A percentile compares a stretch with the other conserved stretches of the same genome.
phyloP scores from a whole-genome alignment of 1,140 invertebrate species.

The Lucilia cuprina region DNA sequence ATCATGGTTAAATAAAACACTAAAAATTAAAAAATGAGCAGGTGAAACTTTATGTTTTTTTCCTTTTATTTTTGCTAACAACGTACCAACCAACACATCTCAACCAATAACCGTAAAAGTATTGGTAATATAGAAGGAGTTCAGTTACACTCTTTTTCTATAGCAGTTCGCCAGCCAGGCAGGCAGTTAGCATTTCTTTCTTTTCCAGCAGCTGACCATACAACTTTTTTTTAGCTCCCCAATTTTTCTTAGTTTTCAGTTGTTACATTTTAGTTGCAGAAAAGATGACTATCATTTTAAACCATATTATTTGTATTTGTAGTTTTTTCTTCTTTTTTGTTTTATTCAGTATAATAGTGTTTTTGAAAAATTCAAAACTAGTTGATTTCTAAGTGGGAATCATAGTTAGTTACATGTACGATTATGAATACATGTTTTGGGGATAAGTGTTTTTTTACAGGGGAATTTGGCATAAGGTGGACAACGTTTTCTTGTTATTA shows the following conservation, averaged over 20 bases:
- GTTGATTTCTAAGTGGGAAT: not conserved
- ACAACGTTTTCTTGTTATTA: too few species aligned
- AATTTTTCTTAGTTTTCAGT: not conserved
- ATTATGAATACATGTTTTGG: too few species aligned
- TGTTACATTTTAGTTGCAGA: not conserved
- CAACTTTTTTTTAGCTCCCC: not conserved
- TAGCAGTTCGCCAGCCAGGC: not conserved
- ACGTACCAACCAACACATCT: not conserved
- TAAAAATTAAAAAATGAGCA: slow-evolving; percentile 31
- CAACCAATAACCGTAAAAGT: not conserved
- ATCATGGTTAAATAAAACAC: slow-evolving; percentile 28
- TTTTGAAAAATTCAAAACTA: not conserved
- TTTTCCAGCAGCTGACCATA: not conserved
- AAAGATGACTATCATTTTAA: not conserved
- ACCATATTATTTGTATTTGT: not conserved
- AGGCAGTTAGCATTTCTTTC: not conserved
- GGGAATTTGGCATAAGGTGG: too few species aligned
- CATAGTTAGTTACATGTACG: not conserved
- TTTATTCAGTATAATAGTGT: not conserved
- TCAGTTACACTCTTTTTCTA: not conserved
- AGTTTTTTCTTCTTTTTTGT: not conserved
- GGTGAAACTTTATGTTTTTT: slow-evolving; percentile 22
- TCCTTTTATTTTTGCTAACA: not conserved
- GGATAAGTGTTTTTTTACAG: too few species aligned
- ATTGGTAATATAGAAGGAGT: not conserved